Base-by-base conservation (phyloP, 2,797 vertebrate species). In the Trachops cirrhosus region DNA sequence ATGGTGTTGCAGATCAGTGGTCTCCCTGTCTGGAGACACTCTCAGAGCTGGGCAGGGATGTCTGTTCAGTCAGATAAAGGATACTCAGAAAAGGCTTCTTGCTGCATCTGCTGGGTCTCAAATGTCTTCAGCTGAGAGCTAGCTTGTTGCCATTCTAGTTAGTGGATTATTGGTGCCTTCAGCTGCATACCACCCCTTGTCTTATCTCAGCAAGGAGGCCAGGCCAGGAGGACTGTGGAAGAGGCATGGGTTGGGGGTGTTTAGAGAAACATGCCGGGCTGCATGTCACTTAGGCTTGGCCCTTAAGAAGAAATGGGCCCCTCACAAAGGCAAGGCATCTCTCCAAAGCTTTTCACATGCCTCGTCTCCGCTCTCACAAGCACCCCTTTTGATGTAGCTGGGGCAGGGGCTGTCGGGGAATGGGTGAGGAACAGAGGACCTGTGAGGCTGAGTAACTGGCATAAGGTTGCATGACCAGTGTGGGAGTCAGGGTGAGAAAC, bases 31-130 rank as follows among this genome's bases (percentile, higher is more conserved):
- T 62, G 34, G 32, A 70, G 75, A 50, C 0, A 41, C 21, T 34
- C 14, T 29, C 41, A 8, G 22, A n/a, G 4, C 0, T 0, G 3
- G 1, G 4, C 3, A 0, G 44, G 16, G 62, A 32, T 5, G 21
- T 21, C 41, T 21, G 21, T 9, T 39, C 39, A 1, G 4, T 54
- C 70, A n/a, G 83, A 29, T 18, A 34, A 44, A 48, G 86, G 75
- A 44, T 48, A 54, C 24, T 70, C 9, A 8, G 79, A 34, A 85
- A 57, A 9, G 9, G 12, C 41, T 32, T 26, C 48, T 24, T 5
- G 64, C 44, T 78, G 59, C 10, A 9, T 71, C 87, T 68, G 88
- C 78, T 21, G 32, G 1, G 24, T 26, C 32, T 41, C 41, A 5
- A 19, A 16, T 6, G 1, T 29, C 39, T 82, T 82, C 26, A 21